Percentiles rank a stretch among this genome's conserved stretches.
phyloP scores from a whole-genome alignment of 2,888 invertebrate genomes.

The Stenolophus ochropezus region DNA sequence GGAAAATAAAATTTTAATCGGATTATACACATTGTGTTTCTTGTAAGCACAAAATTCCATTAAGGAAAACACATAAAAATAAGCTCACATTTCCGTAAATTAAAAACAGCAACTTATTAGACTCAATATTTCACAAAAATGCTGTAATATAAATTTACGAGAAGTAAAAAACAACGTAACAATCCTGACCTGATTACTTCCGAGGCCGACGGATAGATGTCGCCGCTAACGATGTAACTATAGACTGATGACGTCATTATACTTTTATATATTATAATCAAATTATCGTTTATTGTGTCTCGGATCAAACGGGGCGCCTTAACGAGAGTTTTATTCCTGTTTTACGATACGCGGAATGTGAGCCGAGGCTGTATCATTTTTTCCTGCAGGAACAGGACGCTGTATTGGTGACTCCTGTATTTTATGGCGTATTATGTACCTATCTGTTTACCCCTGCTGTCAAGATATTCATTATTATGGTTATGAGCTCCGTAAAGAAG shows the following conservation, averaged over 20 bases:
- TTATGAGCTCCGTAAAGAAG: conserved; percentile 26
- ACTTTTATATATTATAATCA: conserved; percentile 47
- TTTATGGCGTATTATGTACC: conserved; percentile 42
- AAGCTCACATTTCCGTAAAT: conserved; percentile 21
- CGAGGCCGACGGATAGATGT: conserved; percentile 9
- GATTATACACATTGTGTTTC: conserved; percentile 26
- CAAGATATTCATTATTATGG: conserved; percentile 33
- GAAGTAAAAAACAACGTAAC: conserved; percentile 1
- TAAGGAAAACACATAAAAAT: conserved; percentile 42
- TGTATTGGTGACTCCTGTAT: conserved; percentile 29
- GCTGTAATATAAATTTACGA: not conserved
- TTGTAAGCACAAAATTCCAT: conserved; percentile 33
- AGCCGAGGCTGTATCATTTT: conserved; percentile 30
- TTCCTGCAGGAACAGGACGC: conserved; percentile 15
- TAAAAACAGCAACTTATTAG: conserved; percentile 9
- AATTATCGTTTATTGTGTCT: conserved; percentile 21
- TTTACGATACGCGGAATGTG: conserved; percentile 20
- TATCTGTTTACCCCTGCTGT: conserved; percentile 32
- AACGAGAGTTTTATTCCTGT: conserved; percentile 46
- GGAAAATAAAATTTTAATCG: conserved; percentile 7
- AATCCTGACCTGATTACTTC: conserved; percentile 28
- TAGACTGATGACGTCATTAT: conserved; percentile 15
- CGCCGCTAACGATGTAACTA: conserved; percentile 26
- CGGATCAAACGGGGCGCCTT: conserved; percentile 21
- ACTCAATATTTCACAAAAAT: conserved; percentile 15